Base-by-base conservation (phyloP, 2,797 vertebrate genomes). In the Erethizon dorsatum region DNA sequence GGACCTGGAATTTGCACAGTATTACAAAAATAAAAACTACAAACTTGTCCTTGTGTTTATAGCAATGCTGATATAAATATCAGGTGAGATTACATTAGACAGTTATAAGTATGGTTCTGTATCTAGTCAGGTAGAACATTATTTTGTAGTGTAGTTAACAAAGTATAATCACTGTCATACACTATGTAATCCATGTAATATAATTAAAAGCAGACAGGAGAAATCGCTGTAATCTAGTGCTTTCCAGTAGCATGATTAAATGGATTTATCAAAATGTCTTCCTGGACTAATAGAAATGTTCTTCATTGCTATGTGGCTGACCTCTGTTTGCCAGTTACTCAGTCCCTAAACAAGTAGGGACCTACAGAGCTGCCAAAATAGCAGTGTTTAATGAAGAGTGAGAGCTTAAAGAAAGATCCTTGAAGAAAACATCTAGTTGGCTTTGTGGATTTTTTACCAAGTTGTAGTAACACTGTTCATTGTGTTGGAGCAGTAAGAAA, bases 171-270 rank as follows among this genome's bases (percentile, higher is more conserved):
- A 85, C 50, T 95, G 14, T 79, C 79, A 95, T 95, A 33, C 8
- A 88, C 5, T 89, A 73, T 73, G 2, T 96, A 96, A 95, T 94
- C 88, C 78, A 96, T 22, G 67, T 95, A 97, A 95, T 22, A 73
- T 95, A 97, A 94, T 97, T 96, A 89, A 59, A 95, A 91, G 67
- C 20, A 83, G 83, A 41, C 24, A 69, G 56, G 50, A 78, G 83
- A 86, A 33, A 88, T 87, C 54, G 78, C 65, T 94, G 85, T 95
- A 92, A 92, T 92, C 86, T 90, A 11, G 92, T 92, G 45, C n/a
- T 96, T 90, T 92, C 61, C 14, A 86, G 45, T 65, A 73, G 47
- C 20, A 61, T 94, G 71, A 95, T 89, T 97, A 96, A 97, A 63
- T 86, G 37, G 86, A 83, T 85, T 96, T 92, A 88, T 94, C 71